phyloP scores from a whole-genome alignment of 2,113 vertebrate genomes.

The Etheostoma cragini region DNA sequence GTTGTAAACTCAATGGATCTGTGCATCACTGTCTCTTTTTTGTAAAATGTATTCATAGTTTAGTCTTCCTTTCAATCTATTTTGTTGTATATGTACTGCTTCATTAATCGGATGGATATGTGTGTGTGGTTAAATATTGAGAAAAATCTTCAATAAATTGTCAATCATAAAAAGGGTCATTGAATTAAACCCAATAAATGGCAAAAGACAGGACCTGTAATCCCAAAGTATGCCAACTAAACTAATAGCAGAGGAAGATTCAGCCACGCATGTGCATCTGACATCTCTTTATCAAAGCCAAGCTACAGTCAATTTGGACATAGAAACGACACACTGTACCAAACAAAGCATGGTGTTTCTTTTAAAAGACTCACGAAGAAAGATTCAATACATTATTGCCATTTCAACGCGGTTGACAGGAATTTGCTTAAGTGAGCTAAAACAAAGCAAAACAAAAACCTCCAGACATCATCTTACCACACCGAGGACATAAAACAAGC shows the following conservation, averaged over 20 bases:
- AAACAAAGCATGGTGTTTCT: slow-evolving; percentile 8
- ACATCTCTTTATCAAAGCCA: slow-evolving; percentile 3
- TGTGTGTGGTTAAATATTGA: too few relatives aligned
- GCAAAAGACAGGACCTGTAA: not conserved
- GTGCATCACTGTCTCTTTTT: too few relatives aligned
- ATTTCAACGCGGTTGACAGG: slow-evolving; percentile 7
- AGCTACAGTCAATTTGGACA: slow-evolving; percentile 1
- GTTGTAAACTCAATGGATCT: too few relatives aligned
- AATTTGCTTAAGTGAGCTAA: slow-evolving; percentile 36
- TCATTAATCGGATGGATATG: too few relatives aligned
- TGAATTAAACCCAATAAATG: slow-evolving; percentile 27
- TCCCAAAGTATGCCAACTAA: slow-evolving; percentile 10
- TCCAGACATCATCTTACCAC: slow-evolving; percentile 28
- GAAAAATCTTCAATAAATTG: too few relatives aligned
- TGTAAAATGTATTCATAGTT: too few relatives aligned
- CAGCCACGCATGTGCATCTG: not conserved
- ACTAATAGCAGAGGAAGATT: slow-evolving; percentile 24
- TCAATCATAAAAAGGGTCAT: slow-evolving; percentile 8
- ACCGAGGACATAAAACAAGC: slow-evolving; percentile 33
- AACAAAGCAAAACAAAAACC: slow-evolving; percentile 37
- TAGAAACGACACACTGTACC: not conserved
- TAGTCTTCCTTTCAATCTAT: too few relatives aligned
- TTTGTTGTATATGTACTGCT: too few relatives aligned
- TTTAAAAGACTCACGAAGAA: slow-evolving; percentile 10
- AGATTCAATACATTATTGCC: slow-evolving; percentile 5